phyloP scores from a whole-genome alignment of 2,797 vertebrate genomes.

The Darevskia nairensis region DNA sequence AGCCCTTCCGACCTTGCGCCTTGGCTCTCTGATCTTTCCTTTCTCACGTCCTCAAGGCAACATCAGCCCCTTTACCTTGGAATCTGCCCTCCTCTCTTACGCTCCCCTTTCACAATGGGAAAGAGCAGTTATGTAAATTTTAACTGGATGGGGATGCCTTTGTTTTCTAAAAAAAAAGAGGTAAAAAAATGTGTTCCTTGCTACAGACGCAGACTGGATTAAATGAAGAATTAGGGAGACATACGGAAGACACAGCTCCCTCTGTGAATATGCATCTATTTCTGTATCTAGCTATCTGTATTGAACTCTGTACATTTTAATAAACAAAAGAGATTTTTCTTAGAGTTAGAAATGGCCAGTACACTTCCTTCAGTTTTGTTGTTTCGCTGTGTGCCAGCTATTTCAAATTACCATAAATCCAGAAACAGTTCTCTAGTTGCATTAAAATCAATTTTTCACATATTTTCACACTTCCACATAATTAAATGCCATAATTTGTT shows the following conservation, averaged over 20 bases:
- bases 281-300: background rate
- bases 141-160: background rate
- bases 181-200: constrained; percentile 24
- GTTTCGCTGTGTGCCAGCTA: background rate
- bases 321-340: constrained; percentile 33
- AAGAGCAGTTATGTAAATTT: constrained; percentile 3
- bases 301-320: background rate
- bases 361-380: background rate
- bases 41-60: background rate
- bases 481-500: constrained; percentile 31
- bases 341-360: constrained; percentile 22
- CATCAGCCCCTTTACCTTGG: background rate
- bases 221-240: constrained; percentile 34
- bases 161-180: background rate
- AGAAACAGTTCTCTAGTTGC: background rate
- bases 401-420: background rate
- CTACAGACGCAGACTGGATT: constrained; percentile 16
- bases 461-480: constrained; percentile 36
- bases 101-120: background rate
- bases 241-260: constrained; percentile 19
- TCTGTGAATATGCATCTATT: background rate
- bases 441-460: constrained; percentile 18
- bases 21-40: background rate
- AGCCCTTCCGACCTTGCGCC: background rate
- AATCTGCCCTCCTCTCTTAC: background rate